Percentiles rank a stretch among this genome's conserved stretches.
Evolutionary conservation across 2,888 invertebrate species (phyloP).

Genomic region (Heliconius charithonia): DNA sequence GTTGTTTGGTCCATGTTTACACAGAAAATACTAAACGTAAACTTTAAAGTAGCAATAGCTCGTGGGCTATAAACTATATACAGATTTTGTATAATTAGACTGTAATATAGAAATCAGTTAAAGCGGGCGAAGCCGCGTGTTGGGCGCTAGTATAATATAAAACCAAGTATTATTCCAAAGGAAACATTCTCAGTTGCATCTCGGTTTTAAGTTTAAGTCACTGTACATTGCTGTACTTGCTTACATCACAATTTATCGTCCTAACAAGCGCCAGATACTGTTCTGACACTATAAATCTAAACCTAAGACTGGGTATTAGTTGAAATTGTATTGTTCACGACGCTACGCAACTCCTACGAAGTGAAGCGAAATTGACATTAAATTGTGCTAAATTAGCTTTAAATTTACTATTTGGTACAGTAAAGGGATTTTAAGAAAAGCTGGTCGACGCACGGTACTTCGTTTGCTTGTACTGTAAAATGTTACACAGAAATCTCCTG

Average conservation of each 20-base stretch:
- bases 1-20: no score
- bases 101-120: no score
- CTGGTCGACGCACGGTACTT: no score
- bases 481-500: not conserved
- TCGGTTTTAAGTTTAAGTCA: constrained; percentile 34
- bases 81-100: no score
- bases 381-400: constrained; percentile 19
- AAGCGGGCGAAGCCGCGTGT: no score
- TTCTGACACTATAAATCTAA: constrained; percentile 60
- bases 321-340: constrained; percentile 56
- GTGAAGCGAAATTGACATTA: constrained; percentile 23
- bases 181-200: constrained; percentile 35
- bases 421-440: not conserved
- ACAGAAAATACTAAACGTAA: no score
- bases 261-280: constrained; percentile 47
- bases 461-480: not conserved
- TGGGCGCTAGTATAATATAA: not conserved
- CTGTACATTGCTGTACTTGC: constrained; percentile 27
- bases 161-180: constrained; percentile 27
- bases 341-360: constrained; percentile 29
- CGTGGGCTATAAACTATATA: no score
- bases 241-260: constrained; percentile 49
- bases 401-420: not conserved
- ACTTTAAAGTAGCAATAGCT: no score
- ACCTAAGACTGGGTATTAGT: constrained; percentile 62